Base-by-base conservation (phyloP, 2,888 invertebrate species). In the Sarcophaga variegata region DNA sequence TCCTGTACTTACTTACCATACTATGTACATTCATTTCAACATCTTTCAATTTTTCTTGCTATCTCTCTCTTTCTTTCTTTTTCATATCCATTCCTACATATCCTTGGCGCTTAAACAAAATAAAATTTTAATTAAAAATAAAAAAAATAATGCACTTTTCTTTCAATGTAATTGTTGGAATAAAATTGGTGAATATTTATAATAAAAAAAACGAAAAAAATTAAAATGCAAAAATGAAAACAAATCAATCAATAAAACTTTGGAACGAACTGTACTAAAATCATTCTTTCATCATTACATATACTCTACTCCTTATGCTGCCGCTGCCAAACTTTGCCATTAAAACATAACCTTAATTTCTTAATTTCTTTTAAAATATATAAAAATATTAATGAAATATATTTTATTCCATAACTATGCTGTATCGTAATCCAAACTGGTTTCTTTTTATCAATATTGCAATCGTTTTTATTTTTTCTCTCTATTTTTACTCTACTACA, bases 161-260 rank as follows among this genome's bases (percentile, higher is more conserved):
- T 20, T 20, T 20, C 20, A 20, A 20, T 20, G 20, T 1, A 20
- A 20, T 20, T 20, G 20, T 20, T 71, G 66, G 70, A 76, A 20
- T 82, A 62, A 82, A 82, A 79, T 82, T 86, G 75, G 70, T 47
- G 69, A 64, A 75, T 79, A 78, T 75, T 70, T 47, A 75, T 81
- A 54, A 47, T 45, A 60, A 79, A 70, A 81, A 54, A 22, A 20
- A 60, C 20, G 67, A 17, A 22, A 60, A 60, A 75, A 49, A 47
- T 2, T 14, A 72, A 62, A 14, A 54, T 54, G 1, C 4, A 54
- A 54, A 14, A 0, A 25, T 59, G 62, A 22, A 63, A 60, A 71
- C 47, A 20, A 64, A 63, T 5, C 67, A 49, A 25, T 60, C 20
- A 71, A 64, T 22, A 12, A n/a, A 79, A 63, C 49, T 54, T 17